Evolutionary conservation across 2,797 vertebrate species (phyloP), one percentile per base, ranked within the genome.

Genomic region (Amazona ochrocephala): DNA sequence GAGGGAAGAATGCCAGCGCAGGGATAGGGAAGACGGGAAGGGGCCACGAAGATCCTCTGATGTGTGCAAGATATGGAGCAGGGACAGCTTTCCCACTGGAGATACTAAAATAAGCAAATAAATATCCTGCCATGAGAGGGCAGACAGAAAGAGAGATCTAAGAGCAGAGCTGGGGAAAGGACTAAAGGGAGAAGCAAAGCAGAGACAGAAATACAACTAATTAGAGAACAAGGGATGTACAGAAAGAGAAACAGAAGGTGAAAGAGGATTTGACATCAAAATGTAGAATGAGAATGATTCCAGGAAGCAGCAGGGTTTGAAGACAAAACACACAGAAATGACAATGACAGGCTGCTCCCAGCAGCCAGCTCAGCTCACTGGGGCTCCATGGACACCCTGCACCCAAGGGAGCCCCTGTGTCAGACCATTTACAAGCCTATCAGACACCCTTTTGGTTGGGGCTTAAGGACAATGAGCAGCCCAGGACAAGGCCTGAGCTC

Each of bases 21-120:
- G 51, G 83, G 70, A 89, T 1, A 4, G 66, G 54, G 34, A 89
- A 88, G 92, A 91, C 71, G 61, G 80, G 62, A 54, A 83, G 27
- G 72, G 88, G 48, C 62, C 1, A 1, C 30, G 30, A 73, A 78
- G 65, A 94, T 70, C 89, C 79, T 96, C 89, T 95, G 89, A 95
- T 95, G 87, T 86, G 83, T 95, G 72, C 8, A 20, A 97, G 47
- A 91, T 39, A 82, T 50, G 39, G 44, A 58, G 34, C 4, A 0
- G 84, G 32, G 84, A 94, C 94, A 37, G 30, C 29, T 92, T 93
- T 93, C 67, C 53, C 84, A 78, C 13, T 1, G 1, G 94, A 96
- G 64, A 72, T 56, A 80, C 93, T 93, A 83, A 95, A 96, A 97
- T 88, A 95, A 96, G 83, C 79, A 96, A 97, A 96, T 94, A 96